A percentile compares a stretch with the other conserved stretches of the same genome.
phyloP scores from a whole-genome alignment of 1,140 invertebrate species.

The Trypoxylus dichotomus region DNA sequence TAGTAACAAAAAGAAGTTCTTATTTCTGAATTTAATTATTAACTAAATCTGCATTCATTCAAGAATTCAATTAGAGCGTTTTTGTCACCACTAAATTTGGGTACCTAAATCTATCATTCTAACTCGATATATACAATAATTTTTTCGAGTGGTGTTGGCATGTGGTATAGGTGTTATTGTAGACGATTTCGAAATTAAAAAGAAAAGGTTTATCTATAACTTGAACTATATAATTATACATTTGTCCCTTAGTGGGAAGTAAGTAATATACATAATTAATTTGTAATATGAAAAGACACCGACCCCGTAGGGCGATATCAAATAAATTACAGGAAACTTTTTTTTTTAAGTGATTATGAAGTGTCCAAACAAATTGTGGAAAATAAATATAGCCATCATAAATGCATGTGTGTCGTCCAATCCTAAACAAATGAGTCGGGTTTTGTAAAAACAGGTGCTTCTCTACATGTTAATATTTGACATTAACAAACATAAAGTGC shows the following conservation, averaged over 20 bases:
- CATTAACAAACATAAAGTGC: constrained; percentile 23
- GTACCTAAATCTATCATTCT: too few species aligned
- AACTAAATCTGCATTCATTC: too few species aligned
- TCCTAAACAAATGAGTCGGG: constrained; percentile 22
- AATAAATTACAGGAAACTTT: constrained; percentile 1
- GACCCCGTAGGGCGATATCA: neutral
- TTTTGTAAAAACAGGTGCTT: constrained; percentile 21
- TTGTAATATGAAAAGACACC: neutral
- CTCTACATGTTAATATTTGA: constrained; percentile 17
- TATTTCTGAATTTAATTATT: too few species aligned
- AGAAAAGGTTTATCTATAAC: too few species aligned
- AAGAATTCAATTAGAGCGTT: too few species aligned
- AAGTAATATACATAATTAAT: neutral
- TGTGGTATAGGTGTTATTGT: too few species aligned
- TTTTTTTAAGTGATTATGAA: constrained; percentile 5
- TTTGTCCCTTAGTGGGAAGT: neutral
- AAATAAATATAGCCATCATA: constrained; percentile 22
- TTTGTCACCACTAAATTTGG: too few species aligned
- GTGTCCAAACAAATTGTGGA: constrained; percentile 10
- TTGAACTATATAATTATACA: neutral
- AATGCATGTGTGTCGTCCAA: neutral
- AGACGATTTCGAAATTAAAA: too few species aligned
- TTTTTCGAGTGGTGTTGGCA: too few species aligned
- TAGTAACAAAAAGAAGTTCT: too few species aligned
- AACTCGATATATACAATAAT: too few species aligned